A percentile compares a stretch with the other conserved stretches of the same genome.
These are phyloP conservation scores for Antechinus flavipes DNA, from an alignment of 2,113 vertebrate genomes.

Conservation along the genomic window DNA sequence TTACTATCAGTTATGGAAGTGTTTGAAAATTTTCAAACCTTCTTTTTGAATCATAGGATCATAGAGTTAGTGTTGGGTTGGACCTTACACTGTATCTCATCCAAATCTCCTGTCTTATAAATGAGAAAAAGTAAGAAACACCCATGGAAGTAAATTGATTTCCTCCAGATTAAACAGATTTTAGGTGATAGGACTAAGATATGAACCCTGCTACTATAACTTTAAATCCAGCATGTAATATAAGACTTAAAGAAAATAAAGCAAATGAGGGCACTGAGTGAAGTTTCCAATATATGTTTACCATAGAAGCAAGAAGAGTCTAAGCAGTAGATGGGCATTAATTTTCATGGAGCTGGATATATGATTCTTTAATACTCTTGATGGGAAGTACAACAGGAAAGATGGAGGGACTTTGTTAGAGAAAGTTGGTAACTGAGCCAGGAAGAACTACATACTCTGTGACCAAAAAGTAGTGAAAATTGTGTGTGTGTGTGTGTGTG, in stretches of 20 bases:
- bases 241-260: background rate
- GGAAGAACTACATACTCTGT: background rate
- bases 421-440: background rate
- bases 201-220: background rate
- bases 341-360: background rate
- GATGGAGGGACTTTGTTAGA: background rate
- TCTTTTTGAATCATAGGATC: conserved; percentile 2
- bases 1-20: background rate
- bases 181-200: background rate
- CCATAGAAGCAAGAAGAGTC: background rate
- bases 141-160: background rate
- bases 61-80: background rate
- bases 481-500: too few species aligned
- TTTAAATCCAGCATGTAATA: background rate
- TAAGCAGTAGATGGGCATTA: background rate
- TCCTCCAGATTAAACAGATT: background rate
- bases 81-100: background rate
- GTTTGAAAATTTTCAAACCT: background rate
- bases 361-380: background rate
- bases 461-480: background rate
- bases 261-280: background rate
- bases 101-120: background rate
- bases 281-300: background rate
- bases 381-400: background rate
- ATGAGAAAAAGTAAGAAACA: background rate